Percentiles rank a stretch among this genome's conserved stretches.
These are phyloP conservation scores for Meandrina meandrites DNA, from an alignment of 92 coral and sea anemone species.

Conservation along the genomic window DNA sequence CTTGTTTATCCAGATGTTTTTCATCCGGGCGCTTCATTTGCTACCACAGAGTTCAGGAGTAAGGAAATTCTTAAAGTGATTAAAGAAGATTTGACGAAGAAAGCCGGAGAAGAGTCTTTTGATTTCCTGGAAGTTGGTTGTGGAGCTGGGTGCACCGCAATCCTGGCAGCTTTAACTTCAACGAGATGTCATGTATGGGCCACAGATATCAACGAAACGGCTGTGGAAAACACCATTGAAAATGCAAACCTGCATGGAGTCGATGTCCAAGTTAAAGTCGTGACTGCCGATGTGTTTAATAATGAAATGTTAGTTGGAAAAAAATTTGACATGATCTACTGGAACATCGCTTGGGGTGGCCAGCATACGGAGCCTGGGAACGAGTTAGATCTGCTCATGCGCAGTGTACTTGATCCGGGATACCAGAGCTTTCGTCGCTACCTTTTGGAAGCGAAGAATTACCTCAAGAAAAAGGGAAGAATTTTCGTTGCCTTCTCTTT, in stretches of 20 bases:
- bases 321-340: conserved; percentile 52
- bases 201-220: conserved; percentile 56
- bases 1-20: too few species aligned
- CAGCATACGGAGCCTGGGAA: conserved; percentile 21
- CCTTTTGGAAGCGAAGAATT: conserved; percentile 56
- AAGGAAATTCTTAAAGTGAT: too few species aligned
- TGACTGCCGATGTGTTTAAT: conserved; percentile 52
- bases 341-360: too few species aligned
- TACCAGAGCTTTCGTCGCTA: conserved; percentile 59
- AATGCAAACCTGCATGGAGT: conserved; percentile 29
- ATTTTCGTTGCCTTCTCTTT: too few species aligned
- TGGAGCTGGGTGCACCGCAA: conserved; percentile 49
- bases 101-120: conserved; percentile 17
- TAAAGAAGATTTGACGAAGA: too few species aligned
- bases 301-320: conserved; percentile 41
- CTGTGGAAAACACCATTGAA: conserved; percentile 59
- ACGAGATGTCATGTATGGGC: conserved; percentile 59
- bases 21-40: too few species aligned
- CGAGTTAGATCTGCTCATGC: too few species aligned
- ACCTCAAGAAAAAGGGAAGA: conserved; percentile 47
- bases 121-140: conserved; percentile 62
- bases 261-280: too few species aligned
- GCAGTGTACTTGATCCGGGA: conserved; percentile 43
- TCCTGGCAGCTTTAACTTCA: conserved; percentile 39
- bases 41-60: too few species aligned